These are phyloP conservation scores for Drosophila triauraria DNA, from an alignment of 1,140 invertebrate species.

Conservation along the genomic window DNA sequence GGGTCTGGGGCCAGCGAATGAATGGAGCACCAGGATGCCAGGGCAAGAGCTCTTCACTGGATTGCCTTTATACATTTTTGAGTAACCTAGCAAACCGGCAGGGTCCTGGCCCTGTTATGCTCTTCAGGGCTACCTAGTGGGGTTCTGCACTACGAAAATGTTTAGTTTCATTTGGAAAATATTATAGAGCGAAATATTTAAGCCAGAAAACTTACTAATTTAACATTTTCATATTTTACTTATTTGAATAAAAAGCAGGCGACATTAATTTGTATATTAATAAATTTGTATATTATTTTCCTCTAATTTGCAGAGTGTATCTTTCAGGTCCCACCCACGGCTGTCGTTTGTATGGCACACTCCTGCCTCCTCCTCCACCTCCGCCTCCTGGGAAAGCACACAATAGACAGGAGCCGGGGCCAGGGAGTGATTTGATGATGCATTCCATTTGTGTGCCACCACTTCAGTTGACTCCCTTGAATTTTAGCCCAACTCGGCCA, in stretches of 20 bases:
- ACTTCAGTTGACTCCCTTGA: conserved; percentile 70
- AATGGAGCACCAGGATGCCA: conserved; percentile 8
- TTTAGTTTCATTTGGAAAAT: too few species aligned
- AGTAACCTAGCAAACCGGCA: conserved; percentile 3
- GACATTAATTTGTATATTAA: neutral
- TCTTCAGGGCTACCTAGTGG: neutral
- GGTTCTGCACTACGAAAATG: neutral
- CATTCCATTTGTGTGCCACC: conserved; percentile 55
- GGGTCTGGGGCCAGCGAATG: neutral
- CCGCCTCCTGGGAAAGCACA: neutral
- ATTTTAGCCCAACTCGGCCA: conserved; percentile 39
- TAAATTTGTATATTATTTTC: too few species aligned
- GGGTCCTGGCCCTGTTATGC: neutral
- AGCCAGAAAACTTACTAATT: too few species aligned
- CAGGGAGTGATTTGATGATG: conserved; percentile 42
- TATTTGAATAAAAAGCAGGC: too few species aligned
- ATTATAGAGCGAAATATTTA: too few species aligned
- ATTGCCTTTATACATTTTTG: conserved; percentile 31
- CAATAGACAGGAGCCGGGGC: conserved; percentile 14
- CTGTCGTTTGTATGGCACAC: conserved; percentile 2
- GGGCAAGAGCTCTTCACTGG: conserved; percentile 23
- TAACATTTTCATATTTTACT: too few species aligned
- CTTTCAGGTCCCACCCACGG: neutral
- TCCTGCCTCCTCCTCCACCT: too few species aligned
- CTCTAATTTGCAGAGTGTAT: neutral